A percentile compares a stretch with the other conserved stretches of the same genome.
Evolutionary conservation across 2,113 vertebrate genomes (phyloP).

Genomic region (Microcebus ravelobensis): DNA sequence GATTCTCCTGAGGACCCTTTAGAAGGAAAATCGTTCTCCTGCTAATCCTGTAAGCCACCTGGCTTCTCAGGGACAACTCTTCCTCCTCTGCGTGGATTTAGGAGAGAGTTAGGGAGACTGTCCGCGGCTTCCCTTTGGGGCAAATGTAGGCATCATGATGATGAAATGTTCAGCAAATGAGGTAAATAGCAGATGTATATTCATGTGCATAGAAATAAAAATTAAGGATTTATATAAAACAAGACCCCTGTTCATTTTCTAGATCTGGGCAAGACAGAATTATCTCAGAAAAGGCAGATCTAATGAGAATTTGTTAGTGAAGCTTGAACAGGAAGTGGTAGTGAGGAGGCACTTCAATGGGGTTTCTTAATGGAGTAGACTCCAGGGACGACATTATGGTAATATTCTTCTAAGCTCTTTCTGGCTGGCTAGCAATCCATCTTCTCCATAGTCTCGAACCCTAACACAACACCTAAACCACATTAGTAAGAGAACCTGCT

Average conservation of each 20-base stretch:
- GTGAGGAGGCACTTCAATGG: background rate
- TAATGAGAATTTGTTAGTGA: background rate
- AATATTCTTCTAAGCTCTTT: background rate
- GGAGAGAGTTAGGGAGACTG: background rate
- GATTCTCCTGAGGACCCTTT: background rate
- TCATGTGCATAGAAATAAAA: background rate
- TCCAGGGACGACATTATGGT: background rate
- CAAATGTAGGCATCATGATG: background rate
- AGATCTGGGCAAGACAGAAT: background rate
- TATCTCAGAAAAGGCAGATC: background rate
- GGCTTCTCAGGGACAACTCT: background rate
- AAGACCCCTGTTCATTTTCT: background rate
- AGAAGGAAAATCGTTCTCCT: background rate
- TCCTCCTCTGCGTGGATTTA: background rate
- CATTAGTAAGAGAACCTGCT: background rate
- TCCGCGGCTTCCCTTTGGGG: background rate
- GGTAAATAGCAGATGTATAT: background rate
- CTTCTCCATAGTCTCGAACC: background rate
- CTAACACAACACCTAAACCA: background rate
- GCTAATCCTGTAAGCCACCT: background rate
- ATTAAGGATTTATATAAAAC: background rate
- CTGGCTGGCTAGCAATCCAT: slow-evolving; percentile 1
- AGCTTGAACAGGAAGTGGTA: background rate
- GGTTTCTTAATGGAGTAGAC: background rate
- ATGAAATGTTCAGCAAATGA: background rate